Percentiles rank a stretch among this genome's conserved stretches.
Evolutionary conservation across 2,888 invertebrate genomes (phyloP).

Genomic region (Cephalotes varians): DNA sequence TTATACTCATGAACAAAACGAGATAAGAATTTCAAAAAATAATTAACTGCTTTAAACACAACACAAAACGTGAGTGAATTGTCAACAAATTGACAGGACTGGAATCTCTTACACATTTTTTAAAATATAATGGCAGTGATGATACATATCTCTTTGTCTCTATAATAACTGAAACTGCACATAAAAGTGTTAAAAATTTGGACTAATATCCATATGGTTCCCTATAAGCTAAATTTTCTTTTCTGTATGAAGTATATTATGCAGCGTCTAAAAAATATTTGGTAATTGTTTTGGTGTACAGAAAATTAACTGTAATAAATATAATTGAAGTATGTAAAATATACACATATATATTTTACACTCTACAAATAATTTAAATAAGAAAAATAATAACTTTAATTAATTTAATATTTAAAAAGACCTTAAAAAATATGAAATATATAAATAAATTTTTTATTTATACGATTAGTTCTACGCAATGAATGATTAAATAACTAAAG

Average conservation of each 20-base stretch:
- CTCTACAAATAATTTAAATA: not conserved
- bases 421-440: not conserved
- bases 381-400: slow-evolving; percentile 5
- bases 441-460: not conserved
- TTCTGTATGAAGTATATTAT: not conserved
- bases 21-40: not conserved
- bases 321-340: not conserved
- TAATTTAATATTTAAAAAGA: not conserved
- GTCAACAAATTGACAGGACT: not conserved
- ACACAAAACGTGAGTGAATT: not conserved
- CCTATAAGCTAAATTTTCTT: not conserved
- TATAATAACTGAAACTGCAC: not conserved
- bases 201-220: not conserved
- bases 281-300: slow-evolving; percentile 8
- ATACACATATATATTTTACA: slow-evolving; percentile 10
- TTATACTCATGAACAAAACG: not conserved
- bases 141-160: not conserved
- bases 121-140: not conserved
- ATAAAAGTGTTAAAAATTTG: not conserved
- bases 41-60: not conserved
- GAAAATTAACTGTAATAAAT: slow-evolving; percentile 3
- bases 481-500: not conserved
- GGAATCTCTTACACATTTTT: not conserved
- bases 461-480: not conserved
- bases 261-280: slow-evolving; percentile 20